These are phyloP conservation scores for Metallyticus violacea DNA, from an alignment of 2,888 invertebrate genomes.

Conservation along the genomic window DNA sequence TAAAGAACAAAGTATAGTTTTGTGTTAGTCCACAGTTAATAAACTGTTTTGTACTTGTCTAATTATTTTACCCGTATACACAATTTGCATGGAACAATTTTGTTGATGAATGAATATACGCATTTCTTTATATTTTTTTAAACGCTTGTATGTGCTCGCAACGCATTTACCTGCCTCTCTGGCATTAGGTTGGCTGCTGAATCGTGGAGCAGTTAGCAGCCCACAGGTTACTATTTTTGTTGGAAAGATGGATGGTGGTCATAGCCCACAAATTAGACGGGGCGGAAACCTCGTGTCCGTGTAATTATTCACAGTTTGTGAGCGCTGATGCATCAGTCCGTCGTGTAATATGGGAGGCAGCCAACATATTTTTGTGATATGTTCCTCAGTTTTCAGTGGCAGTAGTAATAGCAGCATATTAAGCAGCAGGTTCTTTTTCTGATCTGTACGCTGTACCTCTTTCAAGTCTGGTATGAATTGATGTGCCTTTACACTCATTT, in stretches of 20 bases:
- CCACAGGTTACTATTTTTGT: conserved; percentile 10
- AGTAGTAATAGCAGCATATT: not conserved
- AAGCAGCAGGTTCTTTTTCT: not conserved
- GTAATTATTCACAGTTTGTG: conserved; percentile 23
- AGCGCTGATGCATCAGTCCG: not conserved
- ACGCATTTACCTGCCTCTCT: not conserved
- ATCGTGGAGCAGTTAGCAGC: not conserved
- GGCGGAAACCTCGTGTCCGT: conserved; percentile 20
- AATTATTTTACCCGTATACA: too few species aligned
- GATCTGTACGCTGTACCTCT: not conserved
- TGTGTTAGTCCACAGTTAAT: too few species aligned
- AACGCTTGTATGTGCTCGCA: too few species aligned
- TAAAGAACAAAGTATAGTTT: too few species aligned
- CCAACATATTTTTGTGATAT: not conserved
- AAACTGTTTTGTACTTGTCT: too few species aligned
- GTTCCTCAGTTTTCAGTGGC: not conserved
- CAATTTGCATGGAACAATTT: too few species aligned
- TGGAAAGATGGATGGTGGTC: conserved; percentile 18
- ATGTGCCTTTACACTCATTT: too few species aligned
- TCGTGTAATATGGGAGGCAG: not conserved
- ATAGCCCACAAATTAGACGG: conserved; percentile 29
- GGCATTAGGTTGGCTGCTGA: not conserved
- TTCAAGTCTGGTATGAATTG: too few species aligned
- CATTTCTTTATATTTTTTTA: too few species aligned
- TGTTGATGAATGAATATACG: too few species aligned